Evolutionary conservation across 2,888 invertebrate genomes (phyloP), one percentile per base, ranked within the genome.

Genomic region (Andrena haemorrhoa): DNA sequence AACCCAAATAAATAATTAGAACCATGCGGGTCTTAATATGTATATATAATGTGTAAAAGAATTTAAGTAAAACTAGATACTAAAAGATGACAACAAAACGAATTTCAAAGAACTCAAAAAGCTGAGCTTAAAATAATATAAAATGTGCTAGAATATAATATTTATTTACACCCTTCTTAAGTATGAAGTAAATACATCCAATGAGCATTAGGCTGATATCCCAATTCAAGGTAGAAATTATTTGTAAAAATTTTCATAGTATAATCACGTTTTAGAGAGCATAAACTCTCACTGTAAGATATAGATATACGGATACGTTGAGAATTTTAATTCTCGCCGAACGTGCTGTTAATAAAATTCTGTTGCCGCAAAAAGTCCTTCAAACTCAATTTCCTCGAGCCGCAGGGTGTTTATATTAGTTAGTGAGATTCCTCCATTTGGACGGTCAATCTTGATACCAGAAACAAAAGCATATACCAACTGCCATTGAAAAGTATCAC

Each of bases 371-470:
- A 63, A 72, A 64, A 35, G 29, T 20, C 0, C 26, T 26, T 35
- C 31, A 51, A 61, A 35, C 23, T n/a, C 61, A 61, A 79, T 79
- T 70, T 66, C 31, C n/a, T 20, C 33, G 8, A 74, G 29, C 66
- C 33, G n/a, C 20, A n/a, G 23, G 20, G 16, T 31, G 20, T 33
- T 60, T 31, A 2, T 33, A 31, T 47, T 74, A 33, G 53, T 51
- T 51, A 74, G 65, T 56, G 29, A 74, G 20, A 66, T 58, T 64
- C 64, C 49, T 64, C 64, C 26, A 49, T 79, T 71, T 65, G 65
- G 41, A 70, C 53, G 26, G 29, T 49, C 33, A 31, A 6, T 65
- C 12, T 2, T 16, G 56, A 60, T 47, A 0, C n/a, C 51, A 68
- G 60, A 63, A 58, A n/a, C n/a, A 2, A 23, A 20, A 20, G 47